Evolutionary conservation across 1,140 invertebrate genomes (phyloP).

Genomic region (Neelides sp.): DNA sequence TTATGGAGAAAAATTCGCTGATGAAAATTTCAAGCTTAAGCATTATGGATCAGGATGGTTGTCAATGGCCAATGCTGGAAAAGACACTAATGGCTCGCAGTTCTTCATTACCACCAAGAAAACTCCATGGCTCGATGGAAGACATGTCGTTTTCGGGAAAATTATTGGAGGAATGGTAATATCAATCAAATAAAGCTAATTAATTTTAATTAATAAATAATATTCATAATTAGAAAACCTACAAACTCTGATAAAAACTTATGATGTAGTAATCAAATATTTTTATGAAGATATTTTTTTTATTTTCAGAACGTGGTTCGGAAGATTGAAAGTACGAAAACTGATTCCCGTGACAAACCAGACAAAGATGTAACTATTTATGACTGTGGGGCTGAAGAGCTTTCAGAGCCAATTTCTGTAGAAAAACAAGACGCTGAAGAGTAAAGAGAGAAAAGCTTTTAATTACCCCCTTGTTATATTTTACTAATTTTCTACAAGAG

Average conservation of each 20-base stretch:
- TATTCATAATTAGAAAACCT: too few species aligned
- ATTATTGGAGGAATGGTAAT: constrained; percentile 77
- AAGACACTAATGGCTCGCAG: constrained; percentile 95
- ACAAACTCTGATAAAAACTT: not conserved
- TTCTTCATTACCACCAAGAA: constrained; percentile 91
- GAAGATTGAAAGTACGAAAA: constrained; percentile 64
- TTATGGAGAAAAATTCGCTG: constrained; percentile 81
- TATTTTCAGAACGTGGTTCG: constrained; percentile 62
- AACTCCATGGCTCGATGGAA: constrained; percentile 88
- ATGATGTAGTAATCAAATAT: not conserved
- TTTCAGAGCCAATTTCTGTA: constrained; percentile 65
- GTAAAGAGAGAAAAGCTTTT: constrained; percentile 39
- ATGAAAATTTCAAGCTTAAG: constrained; percentile 96
- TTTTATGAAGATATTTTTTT: constrained; percentile 23
- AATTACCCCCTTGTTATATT: too few species aligned
- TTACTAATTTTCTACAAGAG: too few species aligned
- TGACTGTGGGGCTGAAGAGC: constrained; percentile 53
- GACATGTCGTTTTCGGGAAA: constrained; percentile 97
- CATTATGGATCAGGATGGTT: constrained; percentile 94
- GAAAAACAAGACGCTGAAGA: constrained; percentile 63
- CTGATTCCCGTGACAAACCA: constrained; percentile 63
- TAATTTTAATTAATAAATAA: constrained; percentile 2
- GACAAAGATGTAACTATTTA: constrained; percentile 63
- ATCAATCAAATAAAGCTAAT: not conserved
- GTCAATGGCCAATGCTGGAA: constrained; percentile 89